Percentiles rank a stretch among this genome's conserved stretches.
Conservation (phyloP, 2,797 vertebrate genomes). For the Falco novaeseelandiae region DNA sequence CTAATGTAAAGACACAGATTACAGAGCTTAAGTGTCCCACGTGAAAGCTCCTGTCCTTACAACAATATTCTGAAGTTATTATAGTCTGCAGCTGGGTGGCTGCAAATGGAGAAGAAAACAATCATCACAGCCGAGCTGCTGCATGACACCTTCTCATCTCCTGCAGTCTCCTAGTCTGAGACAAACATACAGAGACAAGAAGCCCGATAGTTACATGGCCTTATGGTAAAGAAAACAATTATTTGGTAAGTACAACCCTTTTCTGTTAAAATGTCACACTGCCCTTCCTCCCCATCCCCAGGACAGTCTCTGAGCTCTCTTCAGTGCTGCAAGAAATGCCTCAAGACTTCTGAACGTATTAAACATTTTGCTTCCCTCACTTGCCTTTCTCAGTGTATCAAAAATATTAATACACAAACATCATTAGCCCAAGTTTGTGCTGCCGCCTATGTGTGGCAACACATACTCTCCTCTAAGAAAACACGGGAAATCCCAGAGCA, state of each 20-base stretch:
- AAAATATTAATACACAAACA: not conserved
- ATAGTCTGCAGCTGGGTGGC: not conserved
- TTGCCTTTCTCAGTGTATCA: not conserved
- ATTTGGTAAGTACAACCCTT: rapidly evolving
- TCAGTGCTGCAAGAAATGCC: not conserved
- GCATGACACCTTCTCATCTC: not conserved
- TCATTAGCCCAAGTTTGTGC: not conserved
- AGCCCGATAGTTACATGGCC: rapidly evolving
- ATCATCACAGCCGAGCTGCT: not conserved
- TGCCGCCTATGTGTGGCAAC: not conserved
- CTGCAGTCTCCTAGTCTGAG: not conserved
- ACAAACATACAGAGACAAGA: not conserved
- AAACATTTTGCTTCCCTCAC: not conserved
- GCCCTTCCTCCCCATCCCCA: not conserved
- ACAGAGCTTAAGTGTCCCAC: rapidly evolving
- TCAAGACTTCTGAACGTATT: not conserved
- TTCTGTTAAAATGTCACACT: not conserved
- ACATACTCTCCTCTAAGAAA: not conserved
- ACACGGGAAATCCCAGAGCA: not conserved
- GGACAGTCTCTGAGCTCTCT: not conserved
- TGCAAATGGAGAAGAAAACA: not conserved
- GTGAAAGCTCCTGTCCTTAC: not conserved
- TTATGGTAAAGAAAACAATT: not conserved
- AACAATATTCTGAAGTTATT: not conserved
- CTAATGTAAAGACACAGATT: not conserved